Percentiles rank a stretch among this genome's conserved stretches.
These are phyloP conservation scores for Amphipyra tragopoginis DNA, from an alignment of 2,888 invertebrate species.

Conservation along the genomic window DNA sequence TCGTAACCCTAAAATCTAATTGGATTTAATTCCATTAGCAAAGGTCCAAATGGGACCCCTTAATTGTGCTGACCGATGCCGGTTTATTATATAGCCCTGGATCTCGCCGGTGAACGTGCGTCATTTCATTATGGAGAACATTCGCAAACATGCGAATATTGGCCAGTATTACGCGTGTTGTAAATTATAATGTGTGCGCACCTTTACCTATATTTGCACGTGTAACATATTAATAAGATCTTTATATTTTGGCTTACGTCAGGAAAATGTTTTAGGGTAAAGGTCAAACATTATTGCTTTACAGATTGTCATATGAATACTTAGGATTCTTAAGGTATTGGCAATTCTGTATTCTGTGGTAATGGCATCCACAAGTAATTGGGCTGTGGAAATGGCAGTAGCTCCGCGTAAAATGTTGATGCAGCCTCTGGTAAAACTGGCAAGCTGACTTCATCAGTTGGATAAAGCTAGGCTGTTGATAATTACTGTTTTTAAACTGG, in stretches of 20 bases:
- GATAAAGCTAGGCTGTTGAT: no score
- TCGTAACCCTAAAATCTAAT: conserved; percentile 89
- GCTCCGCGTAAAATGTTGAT: no score
- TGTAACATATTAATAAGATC: conserved; percentile 26
- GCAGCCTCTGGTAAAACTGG: no score
- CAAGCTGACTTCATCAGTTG: no score
- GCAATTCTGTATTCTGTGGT: no score
- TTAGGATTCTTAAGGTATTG: no score
- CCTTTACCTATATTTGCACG: conserved; percentile 35
- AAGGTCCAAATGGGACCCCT: conserved; percentile 87
- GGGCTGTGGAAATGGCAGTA: no score
- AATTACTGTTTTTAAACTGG: no score
- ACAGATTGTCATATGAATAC: neutral
- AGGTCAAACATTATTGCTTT: neutral
- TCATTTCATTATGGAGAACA: conserved; percentile 72
- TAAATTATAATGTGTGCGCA: conserved; percentile 37
- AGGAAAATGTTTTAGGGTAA: neutral
- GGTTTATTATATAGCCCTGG: conserved; percentile 78
- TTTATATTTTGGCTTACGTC: conserved; percentile 14
- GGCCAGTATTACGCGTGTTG: conserved; percentile 27
- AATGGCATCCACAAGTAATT: no score
- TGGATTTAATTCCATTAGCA: conserved; percentile 90
- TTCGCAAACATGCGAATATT: conserved; percentile 62
- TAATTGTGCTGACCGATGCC: conserved; percentile 87
- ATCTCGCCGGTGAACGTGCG: conserved; percentile 63